A percentile compares a stretch with the other conserved stretches of the same genome.
Conservation (phyloP, 2,888 invertebrate species). For the Melanchra persicariae region DNA sequence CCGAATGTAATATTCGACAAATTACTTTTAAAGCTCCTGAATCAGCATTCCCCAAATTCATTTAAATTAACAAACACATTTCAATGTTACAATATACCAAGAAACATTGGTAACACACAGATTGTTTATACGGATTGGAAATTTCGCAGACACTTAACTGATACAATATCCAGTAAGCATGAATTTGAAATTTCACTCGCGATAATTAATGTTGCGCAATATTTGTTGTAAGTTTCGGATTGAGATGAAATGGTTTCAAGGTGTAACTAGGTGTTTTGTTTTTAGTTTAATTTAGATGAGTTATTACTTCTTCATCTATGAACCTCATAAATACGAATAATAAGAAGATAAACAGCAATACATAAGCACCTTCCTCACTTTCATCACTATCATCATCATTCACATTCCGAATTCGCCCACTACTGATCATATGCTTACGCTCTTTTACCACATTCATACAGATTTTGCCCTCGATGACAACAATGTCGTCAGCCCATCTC, state of each 20-base stretch:
- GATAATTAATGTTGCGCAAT: constrained; percentile 24
- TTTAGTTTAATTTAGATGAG: background rate
- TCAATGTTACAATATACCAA: constrained; percentile 10
- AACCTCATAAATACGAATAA: background rate
- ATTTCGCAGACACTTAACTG: constrained; percentile 34
- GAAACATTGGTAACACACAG: constrained; percentile 25
- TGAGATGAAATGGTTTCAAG: background rate
- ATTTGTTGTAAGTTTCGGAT: background rate
- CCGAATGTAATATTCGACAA: background rate
- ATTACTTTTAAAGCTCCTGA: background rate
- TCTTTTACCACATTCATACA: too few species aligned
- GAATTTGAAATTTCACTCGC: constrained; percentile 24
- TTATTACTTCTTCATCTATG: background rate
- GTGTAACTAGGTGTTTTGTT: background rate
- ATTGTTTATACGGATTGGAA: constrained; percentile 16
- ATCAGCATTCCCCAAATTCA: background rate
- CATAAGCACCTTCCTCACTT: background rate
- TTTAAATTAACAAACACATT: constrained; percentile 7
- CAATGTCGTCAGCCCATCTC: too few species aligned
- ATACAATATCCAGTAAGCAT: constrained; percentile 21
- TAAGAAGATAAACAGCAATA: background rate
- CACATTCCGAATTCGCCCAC: too few species aligned
- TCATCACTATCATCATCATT: too few species aligned
- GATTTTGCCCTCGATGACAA: too few species aligned
- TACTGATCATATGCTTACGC: too few species aligned